These are phyloP conservation scores for Agapornis roseicollis DNA, from an alignment of 2,113 vertebrate species.

Conservation along the genomic window DNA sequence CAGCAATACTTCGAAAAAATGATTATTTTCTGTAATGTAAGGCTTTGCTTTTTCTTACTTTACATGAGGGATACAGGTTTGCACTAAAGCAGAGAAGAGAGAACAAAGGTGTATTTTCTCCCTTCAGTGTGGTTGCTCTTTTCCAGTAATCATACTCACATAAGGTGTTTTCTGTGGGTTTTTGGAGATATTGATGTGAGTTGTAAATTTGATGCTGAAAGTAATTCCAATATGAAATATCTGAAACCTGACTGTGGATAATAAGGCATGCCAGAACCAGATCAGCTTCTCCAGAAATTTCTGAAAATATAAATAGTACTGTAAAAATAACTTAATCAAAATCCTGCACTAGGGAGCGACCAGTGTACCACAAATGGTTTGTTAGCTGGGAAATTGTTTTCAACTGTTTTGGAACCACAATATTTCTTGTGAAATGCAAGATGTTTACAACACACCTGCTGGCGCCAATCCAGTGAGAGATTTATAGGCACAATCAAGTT, in stretches of 20 bases:
- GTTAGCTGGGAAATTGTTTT: background rate
- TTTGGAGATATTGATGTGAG: background rate
- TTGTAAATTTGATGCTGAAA: background rate
- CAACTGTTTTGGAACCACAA: background rate
- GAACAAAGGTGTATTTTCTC: background rate
- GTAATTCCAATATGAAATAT: background rate
- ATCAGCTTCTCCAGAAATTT: background rate
- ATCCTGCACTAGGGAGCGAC: background rate
- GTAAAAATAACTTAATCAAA: background rate
- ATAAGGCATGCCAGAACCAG: background rate
- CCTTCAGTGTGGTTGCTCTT: background rate
- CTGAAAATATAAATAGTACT: background rate
- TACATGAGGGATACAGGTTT: background rate
- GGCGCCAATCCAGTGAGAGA: background rate
- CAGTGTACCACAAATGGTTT: background rate
- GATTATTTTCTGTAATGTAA: background rate
- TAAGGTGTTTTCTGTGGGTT: background rate
- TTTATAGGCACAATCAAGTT: background rate
- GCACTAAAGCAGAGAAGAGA: accelerated
- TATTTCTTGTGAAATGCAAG: background rate
- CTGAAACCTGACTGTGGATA: background rate
- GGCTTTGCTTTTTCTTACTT: background rate
- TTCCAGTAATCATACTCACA: accelerated
- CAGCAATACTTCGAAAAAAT: background rate
- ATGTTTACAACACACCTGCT: background rate